Base-by-base conservation (phyloP, 2,113 vertebrate species). In the Amphilophus citrinellus region DNA sequence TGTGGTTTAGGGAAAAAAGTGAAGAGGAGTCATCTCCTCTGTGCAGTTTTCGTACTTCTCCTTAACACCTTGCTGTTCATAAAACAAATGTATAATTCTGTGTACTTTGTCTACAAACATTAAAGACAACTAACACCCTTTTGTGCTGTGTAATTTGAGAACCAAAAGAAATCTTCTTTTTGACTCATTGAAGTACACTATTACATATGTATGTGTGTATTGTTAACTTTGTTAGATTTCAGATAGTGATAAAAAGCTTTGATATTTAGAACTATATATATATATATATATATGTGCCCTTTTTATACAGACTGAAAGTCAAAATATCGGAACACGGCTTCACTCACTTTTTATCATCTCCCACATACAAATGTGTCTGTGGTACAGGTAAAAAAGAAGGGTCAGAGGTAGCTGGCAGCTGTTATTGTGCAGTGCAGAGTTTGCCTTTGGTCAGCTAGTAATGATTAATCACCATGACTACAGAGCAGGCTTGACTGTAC, bases 401-500 rank as follows among this genome's bases (percentile, higher is more conserved):
- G 86, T 90, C 80, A 88, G 84, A 85, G 79, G 79, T 66, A 84
- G 47, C 47, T 83, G 47, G 56, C 61, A 20, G 20, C 27, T 88
- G 87, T 87, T 87, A 76, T 66, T 76, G 75, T 87, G 65, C 37
- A 76, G 76, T 68, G 79, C 68, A 82, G 76, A 82, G 62, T 82
- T 85, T 88, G 50, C 32, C 82, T 63, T 84, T 81, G 57, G 83
- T 87, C 76, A 20, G 62, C 73, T 81, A 1, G 78, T 81, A 1
- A 82, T 91, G 84, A 89, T 81, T 79, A 82, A 90, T 91, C 87
- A 90, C 91, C 87, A 76, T 90, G 87, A 82, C 32, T 79, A 92
- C 73, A 50, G 71, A 57, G 66, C n/a, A 63, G 47, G 11, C 11
- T 61, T 18, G 68, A 44, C 10, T 58, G 62, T 44, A 78, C 50